Percentiles rank a stretch among this genome's conserved stretches.
These are phyloP conservation scores for Montipora capricornis DNA, from an alignment of 64 coral and sea anemone species.

Conservation along the genomic window DNA sequence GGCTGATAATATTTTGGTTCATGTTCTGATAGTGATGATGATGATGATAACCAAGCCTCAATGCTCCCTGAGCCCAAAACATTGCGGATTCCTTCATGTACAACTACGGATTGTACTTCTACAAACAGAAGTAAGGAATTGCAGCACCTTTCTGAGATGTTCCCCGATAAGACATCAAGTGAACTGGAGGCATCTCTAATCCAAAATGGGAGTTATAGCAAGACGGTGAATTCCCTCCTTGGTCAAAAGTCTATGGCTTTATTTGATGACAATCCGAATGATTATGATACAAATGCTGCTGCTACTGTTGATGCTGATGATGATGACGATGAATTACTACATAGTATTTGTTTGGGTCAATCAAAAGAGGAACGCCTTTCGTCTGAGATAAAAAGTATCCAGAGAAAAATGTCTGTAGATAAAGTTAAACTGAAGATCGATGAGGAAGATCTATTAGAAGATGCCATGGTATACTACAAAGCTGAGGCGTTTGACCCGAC, in stretches of 20 bases:
- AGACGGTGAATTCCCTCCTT: slow-evolving; percentile 8
- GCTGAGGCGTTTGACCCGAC: slow-evolving; percentile 43
- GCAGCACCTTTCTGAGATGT: slow-evolving; percentile 72
- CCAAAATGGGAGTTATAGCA: slow-evolving; percentile 32
- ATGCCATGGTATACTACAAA: slow-evolving; percentile 66
- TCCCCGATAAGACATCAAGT: slow-evolving; percentile 57
- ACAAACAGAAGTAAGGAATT: slow-evolving; percentile 31
- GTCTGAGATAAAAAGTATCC: slow-evolving; percentile 16
- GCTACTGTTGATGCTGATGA: not conserved
- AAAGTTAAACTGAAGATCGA: slow-evolving; percentile 41
- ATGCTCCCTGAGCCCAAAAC: too few species aligned
- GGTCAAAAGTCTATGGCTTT: slow-evolving; percentile 21
- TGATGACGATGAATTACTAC: slow-evolving; percentile 32
- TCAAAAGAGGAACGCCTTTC: slow-evolving; percentile 16
- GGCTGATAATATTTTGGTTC: slow-evolving; percentile 45
- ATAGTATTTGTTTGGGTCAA: not conserved
- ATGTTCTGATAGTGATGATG: slow-evolving; percentile 38
- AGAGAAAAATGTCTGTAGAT: slow-evolving; percentile 21
- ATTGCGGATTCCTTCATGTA: too few species aligned
- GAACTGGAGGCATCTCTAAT: slow-evolving; percentile 45
- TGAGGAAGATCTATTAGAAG: slow-evolving; percentile 54
- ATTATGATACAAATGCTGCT: not conserved
- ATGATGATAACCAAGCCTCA: too few species aligned
- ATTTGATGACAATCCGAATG: not conserved
- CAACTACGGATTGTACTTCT: not conserved